Evolutionary conservation across 2,888 invertebrate species (phyloP).

Genomic region (Dicranocentrus wangi): DNA sequence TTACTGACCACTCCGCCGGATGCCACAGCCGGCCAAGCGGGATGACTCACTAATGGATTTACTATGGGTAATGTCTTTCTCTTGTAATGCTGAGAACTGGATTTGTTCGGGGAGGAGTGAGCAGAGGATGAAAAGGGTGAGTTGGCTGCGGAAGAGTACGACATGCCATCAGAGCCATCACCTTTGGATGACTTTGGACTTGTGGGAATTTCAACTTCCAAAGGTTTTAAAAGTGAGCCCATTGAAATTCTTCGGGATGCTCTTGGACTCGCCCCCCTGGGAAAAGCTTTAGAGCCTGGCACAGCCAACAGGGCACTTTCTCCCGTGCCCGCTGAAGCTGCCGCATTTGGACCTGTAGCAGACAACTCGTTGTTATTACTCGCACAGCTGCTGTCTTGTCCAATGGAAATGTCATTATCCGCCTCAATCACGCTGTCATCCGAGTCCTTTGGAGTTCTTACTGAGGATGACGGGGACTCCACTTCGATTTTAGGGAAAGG

Average conservation of each 20-base stretch:
- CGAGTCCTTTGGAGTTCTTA: slow-evolving; percentile 68
- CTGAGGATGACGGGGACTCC: slow-evolving; percentile 71
- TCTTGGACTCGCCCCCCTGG: slow-evolving; percentile 75
- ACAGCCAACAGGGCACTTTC: slow-evolving; percentile 51
- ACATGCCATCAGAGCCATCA: slow-evolving; percentile 64
- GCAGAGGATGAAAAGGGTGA: slow-evolving; percentile 75
- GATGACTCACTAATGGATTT: slow-evolving; percentile 89
- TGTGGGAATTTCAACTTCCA: slow-evolving; percentile 76
- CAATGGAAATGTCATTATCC: slow-evolving; percentile 58
- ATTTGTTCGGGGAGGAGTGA: slow-evolving; percentile 75
- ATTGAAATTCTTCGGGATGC: slow-evolving; percentile 92
- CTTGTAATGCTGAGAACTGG: slow-evolving; percentile 77
- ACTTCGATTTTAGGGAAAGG: slow-evolving; percentile 71
- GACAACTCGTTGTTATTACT: slow-evolving; percentile 52
- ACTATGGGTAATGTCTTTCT: slow-evolving; percentile 87
- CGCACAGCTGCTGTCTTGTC: slow-evolving; percentile 56
- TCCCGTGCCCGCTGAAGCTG: slow-evolving; percentile 2
- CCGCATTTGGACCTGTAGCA: neutral
- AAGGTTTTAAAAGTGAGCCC: slow-evolving; percentile 87
- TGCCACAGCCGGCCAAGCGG: slow-evolving; percentile 82
- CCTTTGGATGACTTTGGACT: slow-evolving; percentile 70
- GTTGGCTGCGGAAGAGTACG: slow-evolving; percentile 68
- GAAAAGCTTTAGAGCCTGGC: slow-evolving; percentile 66
- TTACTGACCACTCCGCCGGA: slow-evolving; percentile 93
- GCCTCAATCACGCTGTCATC: slow-evolving; percentile 64